Evolutionary conservation across 2,113 vertebrate species (phyloP), one percentile per base, ranked within the genome.

Genomic region (Tragulus kanchil): DNA sequence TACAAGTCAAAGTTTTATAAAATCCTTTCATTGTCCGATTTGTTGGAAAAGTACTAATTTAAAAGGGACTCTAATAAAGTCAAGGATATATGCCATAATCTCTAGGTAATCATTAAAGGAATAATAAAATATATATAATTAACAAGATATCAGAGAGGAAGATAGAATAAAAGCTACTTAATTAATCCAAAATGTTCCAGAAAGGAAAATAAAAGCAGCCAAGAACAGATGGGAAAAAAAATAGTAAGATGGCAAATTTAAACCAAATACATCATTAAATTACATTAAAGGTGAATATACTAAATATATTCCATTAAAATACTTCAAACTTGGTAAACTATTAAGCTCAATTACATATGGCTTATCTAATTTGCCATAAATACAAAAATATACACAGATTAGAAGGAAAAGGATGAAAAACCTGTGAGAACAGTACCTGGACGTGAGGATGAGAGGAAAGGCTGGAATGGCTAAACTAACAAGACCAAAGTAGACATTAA

Each of bases 221-320:
- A 85, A 86, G 59, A 92, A 82, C 3, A 89, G n/a, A 82, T 64
- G 36, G 36, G 23, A 9, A 50, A 28, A 65, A 75, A 75, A 93
- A n/a, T n/a, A n/a, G n/a, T n/a, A 31, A 93, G 52, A 75, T 78
- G 31, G 28, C 31, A 83, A 89, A 81, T 92, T 82, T 86, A 91
- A 89, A 36, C 4, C 48, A 19, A 77, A 89, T 86, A 59, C 78
- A 61, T 67, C 64, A 89, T n/a, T 95, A 89, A 91, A 58, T 67
- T 93, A 69, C 89, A 77, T 89, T 82, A 90, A 93, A 75, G 97
- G 16, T 89, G 31, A 96, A 54, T 90, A 17, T 0, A 79, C 90
- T 96, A 73, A 89, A 79, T 89, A 95, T 69, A n/a, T 42, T 81
- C 14, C 65, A 56, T 87, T 67, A 96, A 95, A 92, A 67, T 59